Percentiles rank a stretch among this genome's conserved stretches.
Conservation (phyloP, 1,140 invertebrate species). For the Scaptodrosophila lebanonensis region DNA sequence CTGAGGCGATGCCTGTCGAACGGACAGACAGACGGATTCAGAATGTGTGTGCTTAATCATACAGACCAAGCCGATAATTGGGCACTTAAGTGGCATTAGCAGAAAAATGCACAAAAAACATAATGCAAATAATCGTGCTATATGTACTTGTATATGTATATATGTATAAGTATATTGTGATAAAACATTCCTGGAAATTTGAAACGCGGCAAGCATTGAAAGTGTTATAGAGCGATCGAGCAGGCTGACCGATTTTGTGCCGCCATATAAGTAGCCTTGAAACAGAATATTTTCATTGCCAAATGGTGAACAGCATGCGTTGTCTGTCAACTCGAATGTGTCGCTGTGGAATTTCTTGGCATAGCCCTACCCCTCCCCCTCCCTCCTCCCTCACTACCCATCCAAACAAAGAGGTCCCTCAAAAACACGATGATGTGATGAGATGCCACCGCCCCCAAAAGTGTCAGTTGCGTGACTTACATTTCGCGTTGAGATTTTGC, state of each 20-base stretch:
- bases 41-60: conserved; percentile 7
- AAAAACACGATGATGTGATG: no score
- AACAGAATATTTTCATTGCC: conserved; percentile 68
- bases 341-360: conserved; percentile 54
- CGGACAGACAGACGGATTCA: background rate
- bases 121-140: background rate
- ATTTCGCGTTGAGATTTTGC: conserved; percentile 36
- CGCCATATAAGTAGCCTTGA: conserved; percentile 52
- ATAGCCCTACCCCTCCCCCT: conserved; percentile 4
- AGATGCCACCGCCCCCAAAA: no score
- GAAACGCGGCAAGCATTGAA: conserved; percentile 15
- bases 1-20: conserved; percentile 1
- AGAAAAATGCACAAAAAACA: conserved; percentile 15
- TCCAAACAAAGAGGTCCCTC: no score
- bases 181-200: conserved; percentile 57
- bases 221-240: conserved; percentile 4
- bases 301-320: conserved; percentile 58
- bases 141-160: conserved; percentile 38
- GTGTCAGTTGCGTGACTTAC: conserved; percentile 60
- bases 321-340: conserved; percentile 68
- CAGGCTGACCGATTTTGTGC: no score
- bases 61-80: conserved; percentile 53
- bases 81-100: conserved; percentile 72
- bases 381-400: background rate
- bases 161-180: conserved; percentile 56